Evolutionary conservation across 1,140 invertebrate genomes (phyloP), one percentile per base, ranked within the genome.

Genomic region (Hetaerina americana): DNA sequence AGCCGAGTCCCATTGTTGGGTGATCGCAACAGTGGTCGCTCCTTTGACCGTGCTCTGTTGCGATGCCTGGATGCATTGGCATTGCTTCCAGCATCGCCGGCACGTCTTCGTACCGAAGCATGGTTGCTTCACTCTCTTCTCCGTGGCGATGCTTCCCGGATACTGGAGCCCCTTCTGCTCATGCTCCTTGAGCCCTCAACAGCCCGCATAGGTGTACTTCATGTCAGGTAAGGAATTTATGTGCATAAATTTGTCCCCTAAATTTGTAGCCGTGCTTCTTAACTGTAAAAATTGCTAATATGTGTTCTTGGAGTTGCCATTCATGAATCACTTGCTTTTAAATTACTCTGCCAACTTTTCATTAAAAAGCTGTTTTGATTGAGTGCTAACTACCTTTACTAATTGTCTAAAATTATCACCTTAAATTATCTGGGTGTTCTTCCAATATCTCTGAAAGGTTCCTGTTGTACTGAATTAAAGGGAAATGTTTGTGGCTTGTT

Each of bases 181-280:
- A 90, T 94, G 78, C 80, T 97, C 1, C 81, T 96, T 0, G 88
- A 93, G 75, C 87, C 92, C 12, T 90, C 89, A 66, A 95, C 94
- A 0, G 90, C 92, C 71, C 85, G 94, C 27, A 87, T 96, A 73
- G 93, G 92, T 68, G 90, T 96, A 2, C 87, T 93, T 10, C 92
- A 95, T 77, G 89, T 10, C 1, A 57, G 22, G 40, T 57, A 57
- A 57, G 40, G 22, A 18, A 2, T 18, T 57, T 57, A 5, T 57
- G 31, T 40, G 5, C 5, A 40, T 40, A 15, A 40, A 8, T 40
- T 40, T 40, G 31, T 15, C 31, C 6, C 15, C 31, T 8, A 40
- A 8, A 40, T 40, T 40, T 40, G 5, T 8, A 40, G 31, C 15
- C 31, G 15, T 40, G 31, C 15, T 40, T 40, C n/a, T 8, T 8